Conservation (phyloP, 2,797 vertebrate species). For the Siniperca undulata region DNA sequence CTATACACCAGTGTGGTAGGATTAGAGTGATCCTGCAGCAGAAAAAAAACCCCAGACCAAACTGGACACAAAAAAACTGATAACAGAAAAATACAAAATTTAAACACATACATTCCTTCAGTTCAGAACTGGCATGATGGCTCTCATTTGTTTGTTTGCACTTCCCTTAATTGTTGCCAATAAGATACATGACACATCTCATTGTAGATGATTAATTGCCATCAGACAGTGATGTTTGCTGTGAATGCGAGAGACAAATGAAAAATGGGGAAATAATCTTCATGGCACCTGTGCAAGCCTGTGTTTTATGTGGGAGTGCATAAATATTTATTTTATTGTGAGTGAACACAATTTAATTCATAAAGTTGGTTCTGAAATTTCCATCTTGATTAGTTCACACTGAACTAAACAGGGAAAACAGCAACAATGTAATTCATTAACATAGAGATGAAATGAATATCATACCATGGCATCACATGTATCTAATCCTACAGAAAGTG, state of each 20-base stretch:
- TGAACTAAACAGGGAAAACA: constrained; percentile 43
- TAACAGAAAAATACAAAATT: neutral
- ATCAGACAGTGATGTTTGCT: constrained; percentile 58
- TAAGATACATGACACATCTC: constrained; percentile 63
- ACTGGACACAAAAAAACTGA: neutral
- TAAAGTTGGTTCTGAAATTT: constrained; percentile 60
- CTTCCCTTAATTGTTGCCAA: constrained; percentile 66
- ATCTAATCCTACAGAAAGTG: constrained; percentile 5
- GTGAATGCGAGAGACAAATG: constrained; percentile 55
- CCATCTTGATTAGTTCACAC: constrained; percentile 62
- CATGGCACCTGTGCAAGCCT: constrained; percentile 56
- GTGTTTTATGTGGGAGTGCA: constrained; percentile 60
- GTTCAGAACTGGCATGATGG: constrained; percentile 27
- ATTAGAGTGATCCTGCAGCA: constrained; percentile 7
- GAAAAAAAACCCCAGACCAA: neutral
- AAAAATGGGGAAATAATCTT: constrained; percentile 59
- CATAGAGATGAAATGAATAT: constrained; percentile 27
- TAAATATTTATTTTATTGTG: constrained; percentile 67
- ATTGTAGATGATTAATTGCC: constrained; percentile 75
- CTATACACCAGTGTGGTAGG: neutral
- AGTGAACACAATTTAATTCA: constrained; percentile 54
- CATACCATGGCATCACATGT: neutral
- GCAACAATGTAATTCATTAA: constrained; percentile 56
- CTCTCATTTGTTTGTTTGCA: constrained; percentile 58
- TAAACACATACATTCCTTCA: constrained; percentile 19